These are phyloP conservation scores for Xiphophorus hellerii DNA, from an alignment of 2,113 vertebrate genomes.

Conservation along the genomic window DNA sequence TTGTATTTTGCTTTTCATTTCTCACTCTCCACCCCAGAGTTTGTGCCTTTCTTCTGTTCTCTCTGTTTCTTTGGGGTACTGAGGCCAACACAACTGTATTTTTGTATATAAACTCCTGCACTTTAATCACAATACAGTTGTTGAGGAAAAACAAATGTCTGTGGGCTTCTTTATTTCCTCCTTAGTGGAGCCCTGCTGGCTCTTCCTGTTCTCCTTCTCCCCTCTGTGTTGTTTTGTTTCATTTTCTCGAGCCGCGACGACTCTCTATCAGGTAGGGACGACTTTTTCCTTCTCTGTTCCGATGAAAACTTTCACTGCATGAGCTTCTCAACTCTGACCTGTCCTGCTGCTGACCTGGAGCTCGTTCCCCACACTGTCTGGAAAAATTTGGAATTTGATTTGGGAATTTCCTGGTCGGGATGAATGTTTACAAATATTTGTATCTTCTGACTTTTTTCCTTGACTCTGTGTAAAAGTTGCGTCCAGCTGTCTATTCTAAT, in stretches of 20 bases:
- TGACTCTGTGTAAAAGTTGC: not conserved
- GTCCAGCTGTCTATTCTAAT: not conserved
- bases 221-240: constrained; percentile 50
- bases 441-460: not conserved
- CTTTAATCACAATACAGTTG: constrained; percentile 85
- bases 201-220: constrained; percentile 35
- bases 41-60: constrained; percentile 87
- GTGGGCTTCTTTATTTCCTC: constrained; percentile 55
- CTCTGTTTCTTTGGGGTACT: constrained; percentile 75
- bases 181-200: constrained; percentile 22
- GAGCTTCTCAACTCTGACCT: not conserved
- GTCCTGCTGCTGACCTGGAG: not conserved
- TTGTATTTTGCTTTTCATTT: constrained; percentile 53
- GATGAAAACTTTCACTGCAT: constrained; percentile 37
- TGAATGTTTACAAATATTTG: not conserved
- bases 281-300: constrained; percentile 50
- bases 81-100: constrained; percentile 82
- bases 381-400: too few species aligned
- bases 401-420: not conserved
- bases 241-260: constrained; percentile 46
- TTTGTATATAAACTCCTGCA: constrained; percentile 87
- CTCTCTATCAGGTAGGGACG: constrained; percentile 69
- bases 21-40: constrained; percentile 59
- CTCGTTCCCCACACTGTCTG: not conserved
- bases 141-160: constrained; percentile 51